phyloP scores from a whole-genome alignment of 1,140 invertebrate species.

The Drosophila funebris region DNA sequence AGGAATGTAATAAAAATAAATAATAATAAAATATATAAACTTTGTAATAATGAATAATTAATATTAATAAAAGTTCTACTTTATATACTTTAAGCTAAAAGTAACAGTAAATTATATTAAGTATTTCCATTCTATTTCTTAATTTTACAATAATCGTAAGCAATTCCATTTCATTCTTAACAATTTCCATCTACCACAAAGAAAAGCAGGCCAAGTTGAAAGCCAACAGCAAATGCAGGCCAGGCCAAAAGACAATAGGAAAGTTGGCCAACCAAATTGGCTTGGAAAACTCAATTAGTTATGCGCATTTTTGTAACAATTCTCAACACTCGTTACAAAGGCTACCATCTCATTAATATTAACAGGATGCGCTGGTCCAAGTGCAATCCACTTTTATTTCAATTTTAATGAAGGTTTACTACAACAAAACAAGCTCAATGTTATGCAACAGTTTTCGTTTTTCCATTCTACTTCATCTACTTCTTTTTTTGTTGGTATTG shows the following conservation, averaged over 20 bases:
- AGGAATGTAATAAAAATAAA: too few species aligned
- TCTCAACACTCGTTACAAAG: background rate
- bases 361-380: constrained; percentile 21
- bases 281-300: constrained; percentile 34
- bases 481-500: too few species aligned
- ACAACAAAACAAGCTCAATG: constrained; percentile 19
- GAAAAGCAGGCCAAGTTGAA: background rate
- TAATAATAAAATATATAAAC: too few species aligned
- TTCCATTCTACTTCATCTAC: background rate
- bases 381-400: constrained; percentile 25
- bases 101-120: too few species aligned
- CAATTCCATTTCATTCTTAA: background rate
- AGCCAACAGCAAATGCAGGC: background rate
- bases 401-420: constrained; percentile 31
- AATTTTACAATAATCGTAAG: background rate
- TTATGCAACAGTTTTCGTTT: constrained; percentile 49
- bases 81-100: too few species aligned
- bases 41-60: too few species aligned
- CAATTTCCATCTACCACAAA: background rate
- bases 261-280: constrained; percentile 42
- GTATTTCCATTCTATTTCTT: background rate
- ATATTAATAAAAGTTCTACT: too few species aligned
- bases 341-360: constrained; percentile 43
- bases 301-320: constrained; percentile 37
- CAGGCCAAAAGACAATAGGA: constrained; percentile 22